Evolutionary conservation across 2,888 invertebrate species (phyloP).

Genomic region (Brachypalpus laphriformis): DNA sequence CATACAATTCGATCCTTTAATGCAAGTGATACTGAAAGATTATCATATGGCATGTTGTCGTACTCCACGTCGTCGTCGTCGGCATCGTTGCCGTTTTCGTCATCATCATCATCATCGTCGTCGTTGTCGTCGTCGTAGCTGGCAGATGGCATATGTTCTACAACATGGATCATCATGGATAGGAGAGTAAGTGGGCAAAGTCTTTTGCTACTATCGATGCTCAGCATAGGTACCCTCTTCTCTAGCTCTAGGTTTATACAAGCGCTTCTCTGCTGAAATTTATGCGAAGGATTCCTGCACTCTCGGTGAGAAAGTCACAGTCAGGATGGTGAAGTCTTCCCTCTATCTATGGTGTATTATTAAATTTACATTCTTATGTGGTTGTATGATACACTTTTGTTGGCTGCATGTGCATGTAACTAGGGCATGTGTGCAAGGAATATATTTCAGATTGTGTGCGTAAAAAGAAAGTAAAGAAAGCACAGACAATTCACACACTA

Average conservation of each 20-base stretch:
- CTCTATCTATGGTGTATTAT: constrained; percentile 42
- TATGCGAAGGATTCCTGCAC: constrained; percentile 62
- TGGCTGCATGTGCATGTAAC: constrained; percentile 48
- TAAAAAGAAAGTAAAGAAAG: constrained; percentile 15
- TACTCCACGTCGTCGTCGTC: constrained; percentile 39
- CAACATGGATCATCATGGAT: constrained; percentile 46
- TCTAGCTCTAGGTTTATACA: constrained; percentile 31
- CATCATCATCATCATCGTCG: constrained; percentile 2
- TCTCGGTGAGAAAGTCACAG: constrained; percentile 57
- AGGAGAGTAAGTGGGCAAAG: constrained; percentile 63
- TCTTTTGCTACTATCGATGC: constrained; percentile 21
- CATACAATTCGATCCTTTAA: constrained; percentile 68
- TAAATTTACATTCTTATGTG: constrained; percentile 70
- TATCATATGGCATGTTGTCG: constrained; percentile 68
- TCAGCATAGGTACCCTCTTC: constrained; percentile 1
- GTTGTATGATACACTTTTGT: constrained; percentile 55
- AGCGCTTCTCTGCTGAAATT: constrained; percentile 58
- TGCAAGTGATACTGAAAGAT: constrained; percentile 68
- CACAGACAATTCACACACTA: constrained; percentile 38
- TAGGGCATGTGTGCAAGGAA: constrained; percentile 63
- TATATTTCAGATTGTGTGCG: constrained; percentile 52
- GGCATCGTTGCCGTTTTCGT: constrained; percentile 21
- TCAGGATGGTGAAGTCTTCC: constrained; percentile 19
- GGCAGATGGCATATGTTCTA: constrained; percentile 51
- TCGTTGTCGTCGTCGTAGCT: constrained; percentile 20